Evolutionary conservation across 2,113 vertebrate species (phyloP).

Genomic region (Cyphomyrus plagiostoma): DNA sequence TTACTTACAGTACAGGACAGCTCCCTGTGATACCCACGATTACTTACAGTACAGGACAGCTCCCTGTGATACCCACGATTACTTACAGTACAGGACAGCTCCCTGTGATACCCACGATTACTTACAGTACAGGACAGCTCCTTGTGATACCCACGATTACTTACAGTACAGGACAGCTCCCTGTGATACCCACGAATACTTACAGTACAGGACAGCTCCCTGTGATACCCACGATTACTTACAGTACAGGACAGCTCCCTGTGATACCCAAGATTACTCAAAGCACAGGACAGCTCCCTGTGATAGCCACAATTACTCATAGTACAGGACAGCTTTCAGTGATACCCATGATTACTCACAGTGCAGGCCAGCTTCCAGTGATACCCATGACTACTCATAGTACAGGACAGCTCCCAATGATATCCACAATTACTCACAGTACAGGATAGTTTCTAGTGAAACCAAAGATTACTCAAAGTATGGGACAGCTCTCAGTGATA

Average conservation of each 20-base stretch:
- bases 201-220: background rate
- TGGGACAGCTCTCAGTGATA: background rate
- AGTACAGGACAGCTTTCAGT: background rate
- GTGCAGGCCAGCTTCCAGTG: background rate
- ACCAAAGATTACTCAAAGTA: background rate
- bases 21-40: background rate
- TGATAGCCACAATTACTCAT: background rate
- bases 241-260: background rate
- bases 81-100: background rate
- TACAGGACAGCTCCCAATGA: background rate
- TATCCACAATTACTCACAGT: background rate
- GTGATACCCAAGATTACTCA: background rate
- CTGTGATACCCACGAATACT: background rate
- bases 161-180: background rate
- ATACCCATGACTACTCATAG: background rate
- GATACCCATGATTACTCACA: background rate
- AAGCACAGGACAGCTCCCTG: rapidly evolving
- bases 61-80: background rate
- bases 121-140: background rate
- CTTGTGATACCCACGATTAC: background rate
- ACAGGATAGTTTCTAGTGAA: background rate
- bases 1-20: background rate
- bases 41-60: background rate
- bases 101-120: background rate
- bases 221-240: background rate